A percentile compares a stretch with the other conserved stretches of the same genome.
Conservation (phyloP, 2,888 invertebrate species). For the Cryptus viduatorius region DNA sequence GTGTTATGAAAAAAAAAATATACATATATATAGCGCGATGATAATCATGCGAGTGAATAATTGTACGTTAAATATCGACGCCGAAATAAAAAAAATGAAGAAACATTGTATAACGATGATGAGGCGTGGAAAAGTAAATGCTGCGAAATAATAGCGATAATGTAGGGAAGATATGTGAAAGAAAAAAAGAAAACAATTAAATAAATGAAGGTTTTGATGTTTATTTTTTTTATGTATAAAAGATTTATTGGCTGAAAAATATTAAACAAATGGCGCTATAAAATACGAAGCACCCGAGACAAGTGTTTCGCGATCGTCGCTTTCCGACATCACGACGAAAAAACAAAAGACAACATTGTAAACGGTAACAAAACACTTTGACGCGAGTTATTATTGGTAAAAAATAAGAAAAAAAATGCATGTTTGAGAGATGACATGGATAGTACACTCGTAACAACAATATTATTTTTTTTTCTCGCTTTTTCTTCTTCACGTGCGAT, state of each 20-base stretch:
- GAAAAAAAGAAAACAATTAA: conserved; percentile 8
- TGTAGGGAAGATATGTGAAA: conserved; percentile 14
- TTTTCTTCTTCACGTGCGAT: conserved; percentile 43
- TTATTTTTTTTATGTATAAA: conserved; percentile 51
- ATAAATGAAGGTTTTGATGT: conserved; percentile 50
- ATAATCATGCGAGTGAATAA: conserved; percentile 15
- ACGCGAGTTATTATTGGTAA: conserved; percentile 2
- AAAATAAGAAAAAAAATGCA: conserved; percentile 44
- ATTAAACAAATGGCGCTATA: conserved; percentile 51
- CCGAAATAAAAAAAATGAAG: conserved; percentile 1
- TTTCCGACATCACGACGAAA: conserved; percentile 17
- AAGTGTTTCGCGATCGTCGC: conserved; percentile 31
- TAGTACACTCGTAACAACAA: conserved; percentile 30
- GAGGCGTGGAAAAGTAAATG: conserved; percentile 9
- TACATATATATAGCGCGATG: neutral
- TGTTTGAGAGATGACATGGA: conserved; percentile 46
- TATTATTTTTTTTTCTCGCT: conserved; percentile 16
- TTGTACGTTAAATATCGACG: conserved; percentile 5
- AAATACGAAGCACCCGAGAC: conserved; percentile 30
- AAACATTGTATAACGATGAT: neutral
- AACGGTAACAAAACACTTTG: conserved; percentile 27
- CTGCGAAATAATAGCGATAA: conserved; percentile 30
- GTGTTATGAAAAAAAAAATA: conserved; percentile 9
- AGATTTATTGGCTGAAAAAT: conserved; percentile 57
- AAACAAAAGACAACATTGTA: conserved; percentile 30